phyloP scores from a whole-genome alignment of 1,140 invertebrate genomes.

The Solenopsis invicta region DNA sequence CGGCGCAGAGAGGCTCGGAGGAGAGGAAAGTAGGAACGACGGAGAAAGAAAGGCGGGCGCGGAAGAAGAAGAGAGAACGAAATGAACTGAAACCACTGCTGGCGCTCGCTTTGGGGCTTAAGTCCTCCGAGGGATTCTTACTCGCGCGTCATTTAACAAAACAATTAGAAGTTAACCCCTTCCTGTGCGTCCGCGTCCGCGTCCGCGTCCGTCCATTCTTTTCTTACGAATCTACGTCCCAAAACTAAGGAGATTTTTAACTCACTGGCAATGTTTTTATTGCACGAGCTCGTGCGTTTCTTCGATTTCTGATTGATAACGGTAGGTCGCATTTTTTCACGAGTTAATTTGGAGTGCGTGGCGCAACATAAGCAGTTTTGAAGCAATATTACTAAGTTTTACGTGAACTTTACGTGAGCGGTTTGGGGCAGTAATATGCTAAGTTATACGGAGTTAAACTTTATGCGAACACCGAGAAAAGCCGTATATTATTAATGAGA shows the following conservation, averaged over 20 bases:
- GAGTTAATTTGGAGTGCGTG: neutral
- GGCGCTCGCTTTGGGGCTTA: constrained; percentile 83
- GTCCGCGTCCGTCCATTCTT: constrained; percentile 76
- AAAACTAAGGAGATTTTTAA: constrained; percentile 73
- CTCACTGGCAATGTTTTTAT: constrained; percentile 34
- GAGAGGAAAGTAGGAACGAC: constrained; percentile 53
- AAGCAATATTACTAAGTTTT: constrained; percentile 22
- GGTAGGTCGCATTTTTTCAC: neutral
- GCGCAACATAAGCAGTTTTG: neutral
- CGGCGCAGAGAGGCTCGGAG: constrained; percentile 78
- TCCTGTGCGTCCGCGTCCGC: constrained; percentile 76
- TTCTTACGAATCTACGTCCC: constrained; percentile 81
- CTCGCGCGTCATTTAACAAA: constrained; percentile 88
- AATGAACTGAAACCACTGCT: constrained; percentile 82
- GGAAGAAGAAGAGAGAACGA: constrained; percentile 71
- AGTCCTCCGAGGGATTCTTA: constrained; percentile 86
- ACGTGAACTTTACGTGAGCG: constrained; percentile 30
- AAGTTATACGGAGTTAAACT: constrained; percentile 34
- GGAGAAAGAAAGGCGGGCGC: constrained; percentile 54
- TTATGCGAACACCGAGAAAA: constrained; percentile 28
- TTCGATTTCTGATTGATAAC: constrained; percentile 6
- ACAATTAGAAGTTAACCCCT: constrained; percentile 88
- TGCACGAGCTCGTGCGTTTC: neutral
- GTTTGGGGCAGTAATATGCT: constrained; percentile 25
- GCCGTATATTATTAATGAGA: constrained; percentile 51